Percentiles rank a stretch among this genome's conserved stretches.
phyloP scores from a whole-genome alignment of 2,113 vertebrate species.

The Dicentrarchus labrax region DNA sequence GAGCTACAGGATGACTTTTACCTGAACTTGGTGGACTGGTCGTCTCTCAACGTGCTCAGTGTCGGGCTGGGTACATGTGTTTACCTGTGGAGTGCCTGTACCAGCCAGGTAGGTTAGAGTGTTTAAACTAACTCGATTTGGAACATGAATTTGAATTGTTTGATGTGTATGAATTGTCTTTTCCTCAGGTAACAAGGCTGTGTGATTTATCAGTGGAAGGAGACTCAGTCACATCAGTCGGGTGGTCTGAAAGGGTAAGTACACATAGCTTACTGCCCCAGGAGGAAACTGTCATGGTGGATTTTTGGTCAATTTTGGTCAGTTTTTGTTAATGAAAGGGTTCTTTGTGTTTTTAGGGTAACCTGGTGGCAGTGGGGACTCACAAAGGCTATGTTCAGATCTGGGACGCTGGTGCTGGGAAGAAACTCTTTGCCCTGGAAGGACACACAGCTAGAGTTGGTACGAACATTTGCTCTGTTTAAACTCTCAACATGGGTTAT shows the following conservation, averaged over 20 bases:
- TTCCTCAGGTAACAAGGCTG: constrained; percentile 89
- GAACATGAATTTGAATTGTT: neutral
- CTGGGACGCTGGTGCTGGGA: constrained; percentile 94
- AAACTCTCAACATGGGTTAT: neutral
- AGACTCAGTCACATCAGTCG: constrained; percentile 93
- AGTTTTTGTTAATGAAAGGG: neutral
- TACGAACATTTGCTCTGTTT: constrained; percentile 76
- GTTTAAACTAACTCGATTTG: neutral
- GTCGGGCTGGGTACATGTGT: constrained; percentile 95
- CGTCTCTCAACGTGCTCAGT: constrained; percentile 93
- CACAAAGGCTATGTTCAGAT: constrained; percentile 97
- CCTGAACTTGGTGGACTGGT: constrained; percentile 97
- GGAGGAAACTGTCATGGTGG: neutral
- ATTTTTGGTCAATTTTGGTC: neutral
- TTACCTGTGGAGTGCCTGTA: constrained; percentile 96
- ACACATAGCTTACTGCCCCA: neutral
- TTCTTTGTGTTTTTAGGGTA: constrained; percentile 84
- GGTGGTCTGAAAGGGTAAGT: constrained; percentile 95
- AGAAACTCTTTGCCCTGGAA: constrained; percentile 92
- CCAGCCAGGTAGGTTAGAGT: constrained; percentile 88
- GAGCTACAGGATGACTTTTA: constrained; percentile 97
- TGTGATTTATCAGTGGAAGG: constrained; percentile 95
- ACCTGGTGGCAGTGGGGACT: constrained; percentile 93
- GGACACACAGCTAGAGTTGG: constrained; percentile 94
- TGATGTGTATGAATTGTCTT: neutral